phyloP scores from a whole-genome alignment of 2,113 vertebrate genomes.

The Hydrochoerus hydrochaeris region DNA sequence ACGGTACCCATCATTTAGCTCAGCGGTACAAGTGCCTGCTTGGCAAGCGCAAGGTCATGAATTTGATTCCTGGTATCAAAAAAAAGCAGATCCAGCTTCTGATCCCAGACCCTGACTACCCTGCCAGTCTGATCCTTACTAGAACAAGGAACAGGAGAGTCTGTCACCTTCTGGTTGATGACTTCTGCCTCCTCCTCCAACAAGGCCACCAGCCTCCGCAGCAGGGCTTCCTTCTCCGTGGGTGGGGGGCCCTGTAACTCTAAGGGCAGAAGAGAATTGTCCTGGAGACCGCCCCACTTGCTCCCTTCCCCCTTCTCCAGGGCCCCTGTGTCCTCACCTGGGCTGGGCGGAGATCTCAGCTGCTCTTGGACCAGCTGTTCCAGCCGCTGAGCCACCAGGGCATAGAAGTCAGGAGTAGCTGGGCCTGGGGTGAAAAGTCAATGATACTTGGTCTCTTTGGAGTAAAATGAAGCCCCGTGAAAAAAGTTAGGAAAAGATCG shows the following conservation, averaged over 20 bases:
- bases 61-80: too few species aligned
- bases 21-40: too few species aligned
- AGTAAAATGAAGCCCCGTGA: not conserved
- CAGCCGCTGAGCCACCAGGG: slow-evolving; percentile 81
- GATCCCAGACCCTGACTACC: not conserved
- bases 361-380: slow-evolving; percentile 81
- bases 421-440: slow-evolving; percentile 52
- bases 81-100: not conserved
- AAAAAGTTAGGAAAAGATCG: not conserved
- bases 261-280: not conserved
- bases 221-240: slow-evolving; percentile 80
- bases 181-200: slow-evolving; percentile 83
- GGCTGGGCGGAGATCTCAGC: slow-evolving; percentile 66
- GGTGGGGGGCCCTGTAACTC: slow-evolving; percentile 63
- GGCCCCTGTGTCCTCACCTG: slow-evolving; percentile 53
- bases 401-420: slow-evolving; percentile 79
- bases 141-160: not conserved
- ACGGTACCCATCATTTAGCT: not conserved
- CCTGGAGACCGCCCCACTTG: not conserved
- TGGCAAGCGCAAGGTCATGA: too few species aligned
- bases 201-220: slow-evolving; percentile 80
- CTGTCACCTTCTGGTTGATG: slow-evolving; percentile 83
- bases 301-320: not conserved
- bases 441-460: not conserved
- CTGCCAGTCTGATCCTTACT: not conserved